Evolutionary conservation across 2,888 invertebrate species (phyloP).

Genomic region (Xanthorhoe spadicearia): DNA sequence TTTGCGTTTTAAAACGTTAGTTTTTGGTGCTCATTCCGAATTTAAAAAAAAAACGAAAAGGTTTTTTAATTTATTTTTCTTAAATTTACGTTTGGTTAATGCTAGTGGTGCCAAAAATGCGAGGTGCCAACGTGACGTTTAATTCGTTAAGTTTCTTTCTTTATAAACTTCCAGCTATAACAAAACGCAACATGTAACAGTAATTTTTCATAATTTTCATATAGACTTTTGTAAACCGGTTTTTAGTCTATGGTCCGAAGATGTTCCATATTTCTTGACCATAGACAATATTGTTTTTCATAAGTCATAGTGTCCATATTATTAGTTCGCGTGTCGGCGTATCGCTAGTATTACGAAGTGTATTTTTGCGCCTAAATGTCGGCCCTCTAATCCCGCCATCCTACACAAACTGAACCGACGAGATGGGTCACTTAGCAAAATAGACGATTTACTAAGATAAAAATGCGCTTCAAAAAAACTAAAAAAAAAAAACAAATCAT

Average conservation of each 20-base stretch:
- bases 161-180: conserved; percentile 33
- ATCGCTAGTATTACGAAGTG: conserved; percentile 20
- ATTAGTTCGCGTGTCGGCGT: conserved; percentile 26
- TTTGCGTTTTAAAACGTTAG: conserved; percentile 49
- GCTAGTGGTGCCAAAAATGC: conserved; percentile 78
- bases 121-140: conserved; percentile 71
- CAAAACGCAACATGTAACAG: conserved; percentile 27
- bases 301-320: conserved; percentile 26
- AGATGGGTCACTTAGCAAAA: conserved; percentile 8
- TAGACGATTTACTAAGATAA: background rate
- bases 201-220: conserved; percentile 6
- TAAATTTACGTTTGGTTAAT: conserved; percentile 53
- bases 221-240: background rate
- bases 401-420: conserved; percentile 2
- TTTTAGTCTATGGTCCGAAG: conserved; percentile 3
- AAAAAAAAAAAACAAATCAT: background rate
- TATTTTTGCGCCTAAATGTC: conserved; percentile 10
- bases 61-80: conserved; percentile 46
- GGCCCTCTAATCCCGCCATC: conserved; percentile 5
- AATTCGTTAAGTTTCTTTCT: conserved; percentile 35
- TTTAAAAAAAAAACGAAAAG: conserved; percentile 43
- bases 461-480: background rate
- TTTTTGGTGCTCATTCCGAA: conserved; percentile 68
- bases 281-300: background rate
- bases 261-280: background rate